A percentile compares a stretch with the other conserved stretches of the same genome.
Conservation (phyloP, 30 jellyfish, hydroid and myxozoan genomes). For the Hydractinia symbiolongicarpus region DNA sequence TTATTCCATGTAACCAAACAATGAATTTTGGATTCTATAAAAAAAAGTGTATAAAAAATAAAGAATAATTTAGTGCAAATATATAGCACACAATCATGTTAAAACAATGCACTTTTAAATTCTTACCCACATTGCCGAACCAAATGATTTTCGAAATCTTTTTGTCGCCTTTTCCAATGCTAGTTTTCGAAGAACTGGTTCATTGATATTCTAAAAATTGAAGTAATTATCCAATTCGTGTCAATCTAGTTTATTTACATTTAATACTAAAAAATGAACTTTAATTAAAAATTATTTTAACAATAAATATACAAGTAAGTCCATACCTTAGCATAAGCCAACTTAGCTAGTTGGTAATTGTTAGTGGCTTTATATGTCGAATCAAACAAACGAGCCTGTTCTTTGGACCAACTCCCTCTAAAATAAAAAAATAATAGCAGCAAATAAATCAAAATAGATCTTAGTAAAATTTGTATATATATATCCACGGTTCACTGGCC, state of each 20-base stretch:
- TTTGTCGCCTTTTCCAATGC: conserved; percentile 82
- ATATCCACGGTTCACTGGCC: not conserved
- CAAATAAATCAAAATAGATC: not conserved
- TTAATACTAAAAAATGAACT: not conserved
- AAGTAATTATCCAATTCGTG: not conserved
- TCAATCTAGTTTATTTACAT: not conserved
- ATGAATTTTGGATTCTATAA: conserved; percentile 61
- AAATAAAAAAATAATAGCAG: not conserved
- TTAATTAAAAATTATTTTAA: not conserved
- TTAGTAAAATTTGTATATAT: not conserved
- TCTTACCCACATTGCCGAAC: conserved; percentile 79
- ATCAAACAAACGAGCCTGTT: conserved; percentile 74
- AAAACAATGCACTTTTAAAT: not conserved
- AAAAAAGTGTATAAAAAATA: not conserved
- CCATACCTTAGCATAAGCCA: conserved; percentile 67
- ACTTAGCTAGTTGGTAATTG: conserved; percentile 78
- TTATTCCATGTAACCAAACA: conserved; percentile 86
- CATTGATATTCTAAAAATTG: conserved; percentile 59
- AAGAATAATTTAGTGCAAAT: not conserved
- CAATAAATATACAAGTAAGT: not conserved
- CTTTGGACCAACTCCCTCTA: conserved; percentile 81
- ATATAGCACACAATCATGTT: not conserved
- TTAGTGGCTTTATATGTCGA: conserved; percentile 46
- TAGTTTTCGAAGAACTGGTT: conserved; percentile 72
- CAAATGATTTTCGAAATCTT: conserved; percentile 66